Evolutionary conservation across 2,797 vertebrate genomes (phyloP), one percentile per base, ranked within the genome.

Genomic region (Discoglossus pictus): DNA sequence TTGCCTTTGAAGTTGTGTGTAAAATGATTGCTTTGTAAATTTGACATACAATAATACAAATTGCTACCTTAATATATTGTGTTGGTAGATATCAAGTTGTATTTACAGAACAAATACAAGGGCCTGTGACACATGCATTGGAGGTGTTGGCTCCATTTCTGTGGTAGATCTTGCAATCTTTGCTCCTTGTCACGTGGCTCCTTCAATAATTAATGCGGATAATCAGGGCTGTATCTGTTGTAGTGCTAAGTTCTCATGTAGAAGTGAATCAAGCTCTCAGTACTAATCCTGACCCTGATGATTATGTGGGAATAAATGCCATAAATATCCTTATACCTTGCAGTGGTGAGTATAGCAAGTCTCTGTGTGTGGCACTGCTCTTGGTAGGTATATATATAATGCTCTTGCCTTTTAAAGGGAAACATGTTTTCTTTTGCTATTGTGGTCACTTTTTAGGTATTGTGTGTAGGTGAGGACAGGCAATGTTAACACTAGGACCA

Each of bases 151-250:
- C 73, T 73, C 76, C 81, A 74, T 84, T 31, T 83, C 13, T 54
- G 65, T 38, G 51, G 73, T 59, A 86, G 81, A 87, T 89, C 84
- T 72, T 93, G 91, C 92, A 95, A 92, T 90, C 92, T 94, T n/a
- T 94, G 91, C 93, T 94, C 88, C 84, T 79, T 82, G 86, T 87
- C 94, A 97, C 89, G 92, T 97, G 95, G 91, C 90, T 91, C 87
- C 84, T 88, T 95, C 90, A 96, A 96, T 97, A 93, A 98, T 97
- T 91, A 92, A 96, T 94, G 84, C 81, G 77, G 84, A 79, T 80
- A 83, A 83, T 91, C 92, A 93, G 90, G 93, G 94, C 94, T 94
- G 93, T 90, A 93, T 89, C 69, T 82, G 87, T 81, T 88, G 86
- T 90, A 81, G 64, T 59, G 53, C 11, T 85, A 86, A 86, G 90